These are phyloP conservation scores for Lepus europaeus DNA, from an alignment of 2,113 vertebrate species.

Conservation along the genomic window DNA sequence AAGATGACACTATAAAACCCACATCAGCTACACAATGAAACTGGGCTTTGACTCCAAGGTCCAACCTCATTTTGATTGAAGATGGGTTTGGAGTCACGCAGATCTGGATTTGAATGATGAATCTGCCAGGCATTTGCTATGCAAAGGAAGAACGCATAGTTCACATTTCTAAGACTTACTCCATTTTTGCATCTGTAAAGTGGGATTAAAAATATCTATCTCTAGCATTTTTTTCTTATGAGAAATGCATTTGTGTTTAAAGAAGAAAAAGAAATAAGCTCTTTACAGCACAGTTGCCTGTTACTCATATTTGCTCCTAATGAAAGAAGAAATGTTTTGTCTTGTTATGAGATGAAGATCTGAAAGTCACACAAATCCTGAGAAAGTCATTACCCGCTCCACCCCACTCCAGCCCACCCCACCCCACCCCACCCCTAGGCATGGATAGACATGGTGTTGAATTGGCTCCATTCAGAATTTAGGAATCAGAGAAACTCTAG, in stretches of 20 bases:
- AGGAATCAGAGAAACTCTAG: background rate
- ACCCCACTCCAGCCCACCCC: too few species aligned
- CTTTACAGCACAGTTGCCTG: slow-evolving; percentile 12
- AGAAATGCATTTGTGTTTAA: slow-evolving; percentile 25
- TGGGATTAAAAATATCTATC: slow-evolving; percentile 44
- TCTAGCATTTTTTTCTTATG: background rate
- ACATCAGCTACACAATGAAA: slow-evolving; percentile 25
- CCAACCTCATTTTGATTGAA: slow-evolving; percentile 11
- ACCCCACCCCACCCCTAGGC: too few species aligned
- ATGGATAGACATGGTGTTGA: background rate
- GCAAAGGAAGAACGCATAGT: slow-evolving; percentile 15
- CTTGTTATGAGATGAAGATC: slow-evolving; percentile 24
- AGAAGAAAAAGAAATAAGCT: background rate
- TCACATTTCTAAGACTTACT: slow-evolving; percentile 27
- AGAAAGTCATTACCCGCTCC: background rate
- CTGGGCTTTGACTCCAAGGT: slow-evolving; percentile 29
- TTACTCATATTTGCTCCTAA: background rate
- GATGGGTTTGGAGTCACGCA: background rate
- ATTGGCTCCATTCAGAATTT: background rate
- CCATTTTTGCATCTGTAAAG: slow-evolving; percentile 34
- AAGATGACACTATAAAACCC: slow-evolving; percentile 55
- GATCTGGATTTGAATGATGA: slow-evolving; percentile 28
- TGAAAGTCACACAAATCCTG: slow-evolving; percentile 15
- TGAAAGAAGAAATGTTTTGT: slow-evolving; percentile 30
- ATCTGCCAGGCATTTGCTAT: slow-evolving; percentile 21